These are phyloP conservation scores for Drosophila siamana DNA, from an alignment of 2,888 invertebrate genomes.

Conservation along the genomic window DNA sequence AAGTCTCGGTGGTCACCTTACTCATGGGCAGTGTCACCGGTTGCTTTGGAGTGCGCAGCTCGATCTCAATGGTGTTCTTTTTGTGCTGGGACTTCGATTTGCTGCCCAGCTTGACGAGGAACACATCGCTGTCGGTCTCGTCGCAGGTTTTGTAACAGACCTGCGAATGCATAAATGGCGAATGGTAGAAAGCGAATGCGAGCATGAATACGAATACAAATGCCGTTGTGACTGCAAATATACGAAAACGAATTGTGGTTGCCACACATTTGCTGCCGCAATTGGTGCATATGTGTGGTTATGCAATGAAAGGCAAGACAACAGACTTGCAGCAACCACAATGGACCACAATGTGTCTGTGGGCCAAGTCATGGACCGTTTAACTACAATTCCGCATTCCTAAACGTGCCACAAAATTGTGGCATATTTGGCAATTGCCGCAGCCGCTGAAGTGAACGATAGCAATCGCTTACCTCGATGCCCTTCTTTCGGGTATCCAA, in stretches of 20 bases:
- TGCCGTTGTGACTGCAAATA: neutral
- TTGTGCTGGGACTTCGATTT: constrained; percentile 90
- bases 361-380: constrained; percentile 52
- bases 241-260: constrained; percentile 32
- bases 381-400: constrained; percentile 56
- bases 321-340: constrained; percentile 18
- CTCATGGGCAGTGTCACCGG: constrained; percentile 87
- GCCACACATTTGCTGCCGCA: constrained; percentile 57
- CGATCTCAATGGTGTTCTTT: constrained; percentile 89
- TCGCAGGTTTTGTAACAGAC: constrained; percentile 85
- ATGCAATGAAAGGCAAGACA: constrained; percentile 45
- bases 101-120: constrained; percentile 90
- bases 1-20: constrained; percentile 89
- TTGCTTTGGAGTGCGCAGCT: constrained; percentile 90
- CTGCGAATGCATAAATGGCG: constrained; percentile 51
- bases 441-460: neutral
- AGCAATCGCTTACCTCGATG: constrained; percentile 82
- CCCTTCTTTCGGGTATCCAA: constrained; percentile 81
- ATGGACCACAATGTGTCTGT: constrained; percentile 39
- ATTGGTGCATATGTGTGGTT: constrained; percentile 40
- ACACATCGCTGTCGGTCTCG: constrained; percentile 90
- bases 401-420: constrained; percentile 35
- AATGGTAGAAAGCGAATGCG: constrained; percentile 25
- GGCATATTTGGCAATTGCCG: neutral
- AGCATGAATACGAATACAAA: constrained; percentile 13